Evolutionary conservation across 2,797 vertebrate genomes (phyloP).

Genomic region (Halcyon smyrnensis): DNA sequence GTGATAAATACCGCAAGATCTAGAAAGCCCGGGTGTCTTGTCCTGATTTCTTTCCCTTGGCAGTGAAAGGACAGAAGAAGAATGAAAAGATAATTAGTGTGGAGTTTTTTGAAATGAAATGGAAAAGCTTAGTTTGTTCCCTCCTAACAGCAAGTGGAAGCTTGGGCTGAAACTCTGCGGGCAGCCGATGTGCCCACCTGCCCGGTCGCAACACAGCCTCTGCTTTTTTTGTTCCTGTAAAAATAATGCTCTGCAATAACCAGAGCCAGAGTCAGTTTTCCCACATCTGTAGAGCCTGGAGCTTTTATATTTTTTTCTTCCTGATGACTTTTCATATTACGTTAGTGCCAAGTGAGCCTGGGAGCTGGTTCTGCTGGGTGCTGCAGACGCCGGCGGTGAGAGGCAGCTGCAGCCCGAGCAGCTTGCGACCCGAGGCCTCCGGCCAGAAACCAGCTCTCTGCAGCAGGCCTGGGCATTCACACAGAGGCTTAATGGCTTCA

Average conservation of each 20-base stretch:
- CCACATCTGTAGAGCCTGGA: conserved; percentile 6
- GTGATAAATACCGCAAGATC: conserved; percentile 44
- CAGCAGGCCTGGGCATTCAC: not conserved
- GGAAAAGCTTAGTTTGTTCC: not conserved
- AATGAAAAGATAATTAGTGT: conserved; percentile 46
- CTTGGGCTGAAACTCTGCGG: not conserved
- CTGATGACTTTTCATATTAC: not conserved
- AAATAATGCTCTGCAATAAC: not conserved
- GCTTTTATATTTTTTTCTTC: not conserved
- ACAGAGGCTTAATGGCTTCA: not conserved
- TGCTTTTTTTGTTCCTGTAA: not conserved
- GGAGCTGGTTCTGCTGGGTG: not conserved
- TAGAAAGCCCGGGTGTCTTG: conserved; percentile 8
- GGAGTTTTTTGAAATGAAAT: not conserved
- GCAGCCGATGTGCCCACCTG: not conserved
- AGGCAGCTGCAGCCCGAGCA: not conserved
- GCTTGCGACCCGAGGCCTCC: not conserved
- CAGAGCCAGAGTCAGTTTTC: not conserved
- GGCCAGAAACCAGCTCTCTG: not conserved
- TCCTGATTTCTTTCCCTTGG: conserved; percentile 23
- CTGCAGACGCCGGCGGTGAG: not conserved
- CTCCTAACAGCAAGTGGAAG: not conserved
- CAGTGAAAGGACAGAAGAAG: not conserved
- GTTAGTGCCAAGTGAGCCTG: not conserved
- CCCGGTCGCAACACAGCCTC: not conserved